These are phyloP conservation scores for Amblyopsis hoosieri DNA, from an alignment of 2,797 vertebrate species.

Conservation along the genomic window DNA sequence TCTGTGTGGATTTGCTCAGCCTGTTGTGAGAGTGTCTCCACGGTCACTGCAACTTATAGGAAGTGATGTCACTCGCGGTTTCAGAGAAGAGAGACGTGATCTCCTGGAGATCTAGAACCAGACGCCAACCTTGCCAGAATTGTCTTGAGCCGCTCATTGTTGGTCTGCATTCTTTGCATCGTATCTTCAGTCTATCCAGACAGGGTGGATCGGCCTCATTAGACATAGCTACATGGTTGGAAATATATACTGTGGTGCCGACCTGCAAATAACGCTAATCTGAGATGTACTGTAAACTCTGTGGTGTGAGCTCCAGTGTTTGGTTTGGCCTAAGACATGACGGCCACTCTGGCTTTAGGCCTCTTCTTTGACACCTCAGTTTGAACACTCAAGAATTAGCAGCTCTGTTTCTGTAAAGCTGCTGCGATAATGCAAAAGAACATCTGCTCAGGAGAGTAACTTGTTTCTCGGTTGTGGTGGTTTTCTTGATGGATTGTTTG, in stretches of 20 bases:
- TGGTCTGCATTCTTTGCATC: neutral
- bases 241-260: neutral
- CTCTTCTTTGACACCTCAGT: neutral
- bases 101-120: conserved; percentile 23
- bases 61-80: conserved; percentile 20
- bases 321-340: conserved; percentile 1
- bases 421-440: neutral
- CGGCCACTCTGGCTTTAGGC: neutral
- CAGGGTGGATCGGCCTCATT: no score
- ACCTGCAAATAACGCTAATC: neutral
- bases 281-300: neutral
- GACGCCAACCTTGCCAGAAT: neutral
- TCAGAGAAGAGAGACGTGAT: conserved; percentile 8
- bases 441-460: neutral
- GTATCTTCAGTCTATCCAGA: neutral
- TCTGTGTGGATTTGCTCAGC: conserved; percentile 32
- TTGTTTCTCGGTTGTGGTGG: neutral
- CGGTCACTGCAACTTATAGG: conserved; percentile 11
- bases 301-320: neutral
- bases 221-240: conserved; percentile 2
- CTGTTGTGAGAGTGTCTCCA: conserved; percentile 1
- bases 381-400: conserved; percentile 6
- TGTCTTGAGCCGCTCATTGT: conserved; percentile 2
- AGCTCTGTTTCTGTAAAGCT: neutral
- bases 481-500: conserved; percentile 15